Conservation (phyloP, 2,888 invertebrate species). For the Drosophila demipolita region DNA sequence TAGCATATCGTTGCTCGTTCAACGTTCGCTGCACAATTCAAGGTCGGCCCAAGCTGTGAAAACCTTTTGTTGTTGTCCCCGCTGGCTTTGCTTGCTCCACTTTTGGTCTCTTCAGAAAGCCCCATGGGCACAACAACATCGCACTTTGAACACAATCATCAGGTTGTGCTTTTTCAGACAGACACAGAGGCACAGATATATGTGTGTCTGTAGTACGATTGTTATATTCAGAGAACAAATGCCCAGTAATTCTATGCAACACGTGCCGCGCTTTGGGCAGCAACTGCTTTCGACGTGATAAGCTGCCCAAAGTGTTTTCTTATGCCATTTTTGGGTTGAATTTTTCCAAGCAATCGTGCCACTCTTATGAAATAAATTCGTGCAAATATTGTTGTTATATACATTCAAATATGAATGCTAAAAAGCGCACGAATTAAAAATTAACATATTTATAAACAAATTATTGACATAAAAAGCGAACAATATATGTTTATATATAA, state of each 20-base stretch:
- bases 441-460: not conserved
- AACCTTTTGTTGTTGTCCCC: constrained; percentile 8
- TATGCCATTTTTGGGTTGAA: constrained; percentile 6
- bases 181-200: not conserved
- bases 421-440: not conserved
- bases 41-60: constrained; percentile 10
- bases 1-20: constrained; percentile 5
- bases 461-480: not conserved
- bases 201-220: constrained; percentile 14
- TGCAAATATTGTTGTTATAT: constrained; percentile 1
- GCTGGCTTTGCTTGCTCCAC: constrained; percentile 40
- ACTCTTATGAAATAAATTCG: constrained; percentile 18
- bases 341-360: constrained; percentile 13
- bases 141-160: constrained; percentile 73
- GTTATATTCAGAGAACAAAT: constrained; percentile 12
- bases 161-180: constrained; percentile 44
- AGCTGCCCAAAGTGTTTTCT: constrained; percentile 34
- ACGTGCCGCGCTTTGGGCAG: constrained; percentile 50
- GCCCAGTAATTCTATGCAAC: constrained; percentile 24
- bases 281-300: constrained; percentile 52
- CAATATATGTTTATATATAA: not conserved
- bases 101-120: constrained; percentile 38
- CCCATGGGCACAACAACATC: constrained; percentile 9
- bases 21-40: constrained; percentile 30
- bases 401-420: not conserved